Evolutionary conservation across 2,888 invertebrate genomes (phyloP), one percentile per base, ranked within the genome.

Genomic region (Globia sparganii): DNA sequence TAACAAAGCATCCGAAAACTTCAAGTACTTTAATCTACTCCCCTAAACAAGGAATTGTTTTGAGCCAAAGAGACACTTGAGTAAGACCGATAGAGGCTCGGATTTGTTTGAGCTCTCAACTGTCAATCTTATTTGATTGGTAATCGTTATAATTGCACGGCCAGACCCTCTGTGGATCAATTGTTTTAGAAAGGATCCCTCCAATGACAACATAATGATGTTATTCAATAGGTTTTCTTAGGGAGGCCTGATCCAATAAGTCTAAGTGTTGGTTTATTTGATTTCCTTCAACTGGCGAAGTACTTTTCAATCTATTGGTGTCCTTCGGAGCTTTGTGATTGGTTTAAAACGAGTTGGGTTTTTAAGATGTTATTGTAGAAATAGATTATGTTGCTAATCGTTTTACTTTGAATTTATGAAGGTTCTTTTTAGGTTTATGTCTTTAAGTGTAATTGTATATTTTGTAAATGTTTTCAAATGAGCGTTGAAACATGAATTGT

Each of bases 111-210:
- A 49, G 64, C 75, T 77, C 49, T 72, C 67, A 58, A 58, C 61
- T 72, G 81, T 65, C 85, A 66, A 72, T 64, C 72, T 68, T 75
- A 61, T 86, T 84, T 86, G 81, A 86, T 86, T 81, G 77, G 84
- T 88, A 88, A 86, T 88, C 78, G 67, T 67, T 77, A 64, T 80
- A 86, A 84, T 86, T 75, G 58, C 65, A 31, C 31, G 56, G 61
- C 25, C 43, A 37, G 61, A 58, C 65, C 56, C 43, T 74, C 66
- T 58, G 40, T 56, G 31, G 66, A 73, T 56, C 72, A 77, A 76
- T 86, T 86, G 86, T 80, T 80, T 72, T 69, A 75, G 71, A 59
- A 62, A 69, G 73, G 61, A 73, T 62, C 68, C 62, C 18, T 58
- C 56, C 21, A 67, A 83, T 72, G 72, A 77, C 77, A 77, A 64